Percentiles rank a stretch among this genome's conserved stretches.
These are phyloP conservation scores for Ceratina japonica DNA, from an alignment of 1,140 invertebrate genomes.

Conservation along the genomic window DNA sequence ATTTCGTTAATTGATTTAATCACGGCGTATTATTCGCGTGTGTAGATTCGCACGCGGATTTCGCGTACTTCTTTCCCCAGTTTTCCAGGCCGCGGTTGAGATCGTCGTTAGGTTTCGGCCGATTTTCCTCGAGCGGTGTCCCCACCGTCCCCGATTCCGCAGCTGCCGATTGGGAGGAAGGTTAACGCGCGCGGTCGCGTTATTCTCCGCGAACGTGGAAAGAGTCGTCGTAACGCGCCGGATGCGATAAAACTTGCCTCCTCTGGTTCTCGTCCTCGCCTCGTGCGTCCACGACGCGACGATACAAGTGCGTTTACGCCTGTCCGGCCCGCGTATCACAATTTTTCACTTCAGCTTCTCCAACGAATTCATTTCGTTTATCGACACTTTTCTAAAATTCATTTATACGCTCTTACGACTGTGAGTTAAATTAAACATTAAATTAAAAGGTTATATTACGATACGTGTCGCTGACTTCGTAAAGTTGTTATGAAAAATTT, in stretches of 20 bases:
- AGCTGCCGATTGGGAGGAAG: conserved; percentile 48
- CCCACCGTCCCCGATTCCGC: conserved; percentile 25
- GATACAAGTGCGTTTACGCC: conserved; percentile 57
- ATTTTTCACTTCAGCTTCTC: not conserved
- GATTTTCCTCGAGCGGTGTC: conserved; percentile 29
- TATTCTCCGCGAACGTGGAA: conserved; percentile 41
- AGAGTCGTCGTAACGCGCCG: conserved; percentile 48
- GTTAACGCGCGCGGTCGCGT: conserved; percentile 48
- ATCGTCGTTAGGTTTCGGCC: not conserved
- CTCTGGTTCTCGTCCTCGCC: conserved; percentile 30
- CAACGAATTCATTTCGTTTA: too few relatives aligned
- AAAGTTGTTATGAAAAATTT: too few relatives aligned
- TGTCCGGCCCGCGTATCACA: not conserved
- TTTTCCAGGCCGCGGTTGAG: not conserved
- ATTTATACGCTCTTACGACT: too few relatives aligned
- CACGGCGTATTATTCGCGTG: too few relatives aligned
- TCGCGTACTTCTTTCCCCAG: too few relatives aligned
- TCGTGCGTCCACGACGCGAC: not conserved
- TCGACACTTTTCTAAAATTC: too few relatives aligned
- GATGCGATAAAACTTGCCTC: conserved; percentile 61
- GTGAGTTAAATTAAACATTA: too few relatives aligned
- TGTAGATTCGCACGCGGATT: too few relatives aligned
- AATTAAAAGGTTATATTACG: too few relatives aligned
- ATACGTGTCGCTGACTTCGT: too few relatives aligned
- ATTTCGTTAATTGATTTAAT: too few relatives aligned